Conservation (phyloP, 2,797 vertebrate genomes). For the Ibycter americanus region DNA sequence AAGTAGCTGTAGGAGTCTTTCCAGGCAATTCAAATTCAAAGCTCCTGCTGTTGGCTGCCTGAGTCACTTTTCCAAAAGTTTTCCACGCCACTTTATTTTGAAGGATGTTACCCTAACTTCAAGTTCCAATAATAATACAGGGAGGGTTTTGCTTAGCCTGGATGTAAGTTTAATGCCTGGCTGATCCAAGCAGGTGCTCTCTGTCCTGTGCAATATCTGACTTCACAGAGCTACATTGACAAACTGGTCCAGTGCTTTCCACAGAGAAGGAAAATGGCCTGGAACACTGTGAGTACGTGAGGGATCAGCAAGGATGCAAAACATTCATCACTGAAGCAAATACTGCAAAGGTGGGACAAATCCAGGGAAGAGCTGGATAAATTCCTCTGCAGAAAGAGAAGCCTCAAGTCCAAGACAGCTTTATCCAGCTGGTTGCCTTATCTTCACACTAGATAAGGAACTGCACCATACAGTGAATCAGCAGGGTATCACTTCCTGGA, state of each 20-base stretch:
- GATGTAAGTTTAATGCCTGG: not conserved
- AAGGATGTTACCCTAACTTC: not conserved
- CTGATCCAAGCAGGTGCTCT: not conserved
- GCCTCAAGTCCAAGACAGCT: not conserved
- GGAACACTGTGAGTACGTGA: not conserved
- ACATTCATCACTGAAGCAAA: not conserved
- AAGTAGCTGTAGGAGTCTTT: not conserved
- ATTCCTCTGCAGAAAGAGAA: not conserved
- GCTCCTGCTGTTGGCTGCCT: conserved; percentile 2
- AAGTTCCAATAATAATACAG: not conserved
- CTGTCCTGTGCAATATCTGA: not conserved
- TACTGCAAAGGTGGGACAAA: not conserved
- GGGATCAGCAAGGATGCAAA: not conserved
- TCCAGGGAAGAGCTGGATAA: not conserved
- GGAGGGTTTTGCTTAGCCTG: not conserved
- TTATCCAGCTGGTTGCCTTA: not conserved
- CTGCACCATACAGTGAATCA: not conserved
- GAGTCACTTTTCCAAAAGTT: conserved; percentile 1
- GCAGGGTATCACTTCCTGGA: not conserved
- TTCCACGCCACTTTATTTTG: not conserved
- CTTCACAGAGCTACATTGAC: not conserved
- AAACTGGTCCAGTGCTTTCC: not conserved
- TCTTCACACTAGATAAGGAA: not conserved
- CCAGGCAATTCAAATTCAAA: conserved; percentile 15
- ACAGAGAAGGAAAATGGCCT: not conserved